These are phyloP conservation scores for Chelonia mydas DNA, from an alignment of 2,797 vertebrate genomes.

Conservation along the genomic window DNA sequence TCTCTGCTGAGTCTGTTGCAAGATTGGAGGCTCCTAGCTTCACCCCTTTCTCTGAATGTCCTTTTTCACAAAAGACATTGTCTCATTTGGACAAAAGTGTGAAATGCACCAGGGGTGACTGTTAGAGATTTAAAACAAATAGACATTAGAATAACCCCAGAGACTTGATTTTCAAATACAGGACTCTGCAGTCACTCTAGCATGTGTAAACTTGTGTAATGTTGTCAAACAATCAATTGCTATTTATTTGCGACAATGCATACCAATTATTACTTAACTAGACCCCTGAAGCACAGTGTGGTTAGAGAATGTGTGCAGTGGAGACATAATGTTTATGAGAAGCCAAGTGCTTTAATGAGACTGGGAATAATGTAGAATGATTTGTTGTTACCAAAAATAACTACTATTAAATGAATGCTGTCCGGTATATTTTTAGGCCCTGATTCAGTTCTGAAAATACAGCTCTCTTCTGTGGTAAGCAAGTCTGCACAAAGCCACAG, in stretches of 20 bases:
- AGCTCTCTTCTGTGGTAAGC: background rate
- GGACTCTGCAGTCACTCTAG: fast-evolving
- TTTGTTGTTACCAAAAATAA: conserved; percentile 51
- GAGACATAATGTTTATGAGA: conserved; percentile 66
- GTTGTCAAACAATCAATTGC: conserved; percentile 60
- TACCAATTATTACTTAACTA: conserved; percentile 62
- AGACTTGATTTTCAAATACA: background rate
- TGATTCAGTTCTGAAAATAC: background rate
- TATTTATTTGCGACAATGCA: conserved; percentile 21
- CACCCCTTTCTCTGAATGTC: background rate
- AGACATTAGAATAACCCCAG: background rate
- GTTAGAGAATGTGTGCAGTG: conserved; percentile 54
- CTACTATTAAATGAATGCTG: conserved; percentile 9
- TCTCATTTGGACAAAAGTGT: background rate
- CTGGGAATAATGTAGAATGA: conserved; percentile 60
- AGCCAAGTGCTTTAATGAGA: conserved; percentile 61
- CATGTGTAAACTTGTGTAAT: background rate
- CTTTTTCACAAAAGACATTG: background rate
- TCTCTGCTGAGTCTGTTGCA: background rate
- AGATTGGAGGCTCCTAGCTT: background rate
- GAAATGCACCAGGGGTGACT: fast-evolving
- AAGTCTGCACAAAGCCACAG: background rate
- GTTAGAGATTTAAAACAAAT: background rate
- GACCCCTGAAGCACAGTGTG: conserved; percentile 31
- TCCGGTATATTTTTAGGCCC: background rate